Evolutionary conservation across 2,797 vertebrate genomes (phyloP).

Genomic region (Malacoctenus gilli): DNA sequence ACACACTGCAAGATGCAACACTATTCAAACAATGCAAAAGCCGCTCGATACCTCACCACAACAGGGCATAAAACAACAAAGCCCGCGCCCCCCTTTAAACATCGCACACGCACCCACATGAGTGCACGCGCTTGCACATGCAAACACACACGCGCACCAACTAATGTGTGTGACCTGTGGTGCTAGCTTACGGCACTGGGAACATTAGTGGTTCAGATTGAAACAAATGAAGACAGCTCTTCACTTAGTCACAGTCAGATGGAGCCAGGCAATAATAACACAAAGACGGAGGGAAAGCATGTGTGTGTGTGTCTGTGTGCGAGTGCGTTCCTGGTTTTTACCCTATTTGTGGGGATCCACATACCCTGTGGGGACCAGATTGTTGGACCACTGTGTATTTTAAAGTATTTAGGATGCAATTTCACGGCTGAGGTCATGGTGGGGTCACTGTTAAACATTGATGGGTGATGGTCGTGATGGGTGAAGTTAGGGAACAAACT

Average conservation of each 20-base stretch:
- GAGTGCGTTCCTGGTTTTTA: neutral
- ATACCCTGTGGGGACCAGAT: too few species aligned
- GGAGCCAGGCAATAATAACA: conserved; percentile 74
- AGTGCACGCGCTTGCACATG: conserved; percentile 24
- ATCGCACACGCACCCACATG: conserved; percentile 1
- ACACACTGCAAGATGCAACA: too few species aligned
- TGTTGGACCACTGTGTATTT: too few species aligned
- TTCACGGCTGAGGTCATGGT: too few species aligned
- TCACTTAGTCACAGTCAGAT: conserved; percentile 78
- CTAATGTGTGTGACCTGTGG: conserved; percentile 75
- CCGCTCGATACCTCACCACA: neutral
- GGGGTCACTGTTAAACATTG: too few species aligned
- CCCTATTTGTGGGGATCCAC: too few species aligned
- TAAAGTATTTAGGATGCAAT: neutral
- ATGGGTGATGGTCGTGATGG: too few species aligned
- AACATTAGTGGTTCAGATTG: conserved; percentile 77
- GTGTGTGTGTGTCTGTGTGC: conserved; percentile 3
- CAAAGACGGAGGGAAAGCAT: conserved; percentile 35
- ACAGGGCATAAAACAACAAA: neutral
- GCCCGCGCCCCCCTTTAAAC: neutral
- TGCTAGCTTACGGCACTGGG: conserved; percentile 70
- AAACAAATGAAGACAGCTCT: conserved; percentile 79
- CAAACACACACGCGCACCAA: conserved; percentile 39
- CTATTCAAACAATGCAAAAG: neutral
- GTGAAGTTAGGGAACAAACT: too few species aligned